Base-by-base conservation (phyloP, 2,113 vertebrate species). In the Planiliza haematocheilus region DNA sequence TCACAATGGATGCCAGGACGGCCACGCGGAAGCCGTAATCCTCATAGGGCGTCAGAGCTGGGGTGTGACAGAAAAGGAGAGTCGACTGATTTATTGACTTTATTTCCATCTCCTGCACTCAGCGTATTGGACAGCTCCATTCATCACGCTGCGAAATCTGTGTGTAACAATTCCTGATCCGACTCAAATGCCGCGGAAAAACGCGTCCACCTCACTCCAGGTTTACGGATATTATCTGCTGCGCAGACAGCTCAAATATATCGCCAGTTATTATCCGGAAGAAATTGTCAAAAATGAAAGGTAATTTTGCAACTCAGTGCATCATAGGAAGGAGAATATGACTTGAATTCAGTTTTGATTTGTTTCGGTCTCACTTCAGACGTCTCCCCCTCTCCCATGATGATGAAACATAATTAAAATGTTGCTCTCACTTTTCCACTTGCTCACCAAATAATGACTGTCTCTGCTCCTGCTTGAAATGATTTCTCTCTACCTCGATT, bases 11-110 rank as follows among this genome's bases (percentile, higher is more conserved):
- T 12, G 94, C 84, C 11, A 97, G 88, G 70, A 99, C 93, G 0
- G 97, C 97, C 16, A 98, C 93, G 55, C 87, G 95, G 88, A 97
- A 97, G 77, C 96, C 96, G n/a, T 93, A 91, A 57, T 94, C 94
- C 81, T 95, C 95, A 0, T 84, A 93, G 14, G 82, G 88, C 0
- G 93, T 86, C 50, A 96, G 7, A 2, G 94, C 97, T 99, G 91
- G 1, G 70, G 49, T 2, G n/a, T n/a, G 37, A 71, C 18, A 85
- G 52, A 64, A 16, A 16, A 70, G 20, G 10, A 67, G 14, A 0
- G 39, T 12, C 52, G 37, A 51, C 37, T 34, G 6, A 83, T 63
- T 38, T 18, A 62, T 55, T 13, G 6, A 55, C 16, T 60, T 45
- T 14, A 46, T 62, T 69, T 63, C 30, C 48, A 36, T 21, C 8